These are phyloP conservation scores for Sicus ferrugineus DNA, from an alignment of 2,888 invertebrate species.

Conservation along the genomic window DNA sequence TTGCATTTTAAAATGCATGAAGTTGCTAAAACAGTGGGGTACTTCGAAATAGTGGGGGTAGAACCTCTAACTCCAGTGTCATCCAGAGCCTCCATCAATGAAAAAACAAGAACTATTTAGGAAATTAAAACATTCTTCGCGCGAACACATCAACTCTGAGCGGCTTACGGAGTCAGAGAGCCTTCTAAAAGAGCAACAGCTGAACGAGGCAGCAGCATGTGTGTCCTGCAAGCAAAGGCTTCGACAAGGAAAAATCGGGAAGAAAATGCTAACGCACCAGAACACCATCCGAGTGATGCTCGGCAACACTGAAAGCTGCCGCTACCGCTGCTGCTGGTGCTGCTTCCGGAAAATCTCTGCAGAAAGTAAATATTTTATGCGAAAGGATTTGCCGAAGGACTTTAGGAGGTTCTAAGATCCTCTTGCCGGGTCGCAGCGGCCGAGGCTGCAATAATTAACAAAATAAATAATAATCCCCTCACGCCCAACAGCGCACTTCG, in stretches of 20 bases:
- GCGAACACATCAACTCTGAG: slow-evolving; percentile 22
- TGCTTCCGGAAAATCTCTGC: slow-evolving; percentile 10
- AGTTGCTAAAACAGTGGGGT: no score
- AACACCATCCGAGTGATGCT: background rate
- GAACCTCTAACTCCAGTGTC: no score
- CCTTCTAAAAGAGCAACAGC: background rate
- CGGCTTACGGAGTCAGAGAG: slow-evolving; percentile 7
- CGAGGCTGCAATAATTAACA: slow-evolving; percentile 55
- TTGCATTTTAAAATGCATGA: no score
- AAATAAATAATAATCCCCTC: slow-evolving; percentile 58
- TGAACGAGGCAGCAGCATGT: slow-evolving; percentile 17
- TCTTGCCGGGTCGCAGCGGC: background rate
- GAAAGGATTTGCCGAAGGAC: slow-evolving; percentile 38
- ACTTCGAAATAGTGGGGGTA: no score
- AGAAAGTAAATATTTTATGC: slow-evolving; percentile 40
- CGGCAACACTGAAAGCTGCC: background rate
- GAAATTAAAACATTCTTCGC: slow-evolving; percentile 24
- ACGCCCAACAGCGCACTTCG: background rate
- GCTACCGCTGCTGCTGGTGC: no score
- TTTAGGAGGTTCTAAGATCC: background rate
- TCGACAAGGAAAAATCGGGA: background rate
- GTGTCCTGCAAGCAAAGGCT: slow-evolving; percentile 16
- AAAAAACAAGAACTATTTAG: no score
- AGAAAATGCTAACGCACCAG: no score
- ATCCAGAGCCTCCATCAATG: no score